Evolutionary conservation across 2,797 vertebrate genomes (phyloP).

Genomic region (Neosilurus mollespiculum): DNA sequence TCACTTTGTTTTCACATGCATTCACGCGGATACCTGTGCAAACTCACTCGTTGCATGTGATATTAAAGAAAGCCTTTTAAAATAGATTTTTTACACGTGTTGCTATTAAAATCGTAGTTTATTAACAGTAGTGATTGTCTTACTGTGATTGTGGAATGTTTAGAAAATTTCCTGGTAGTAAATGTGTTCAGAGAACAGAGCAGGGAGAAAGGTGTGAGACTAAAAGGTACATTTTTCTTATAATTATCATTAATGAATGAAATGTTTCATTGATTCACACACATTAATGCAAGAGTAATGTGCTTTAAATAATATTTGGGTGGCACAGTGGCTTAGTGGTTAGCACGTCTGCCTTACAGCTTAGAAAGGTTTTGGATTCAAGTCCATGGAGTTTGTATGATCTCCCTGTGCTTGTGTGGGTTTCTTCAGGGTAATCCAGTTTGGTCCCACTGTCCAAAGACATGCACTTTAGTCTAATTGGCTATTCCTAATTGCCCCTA

Average conservation of each 20-base stretch:
- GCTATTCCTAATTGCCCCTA: no score
- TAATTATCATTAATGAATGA: not conserved
- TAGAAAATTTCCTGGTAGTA: not conserved
- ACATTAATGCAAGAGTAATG: not conserved
- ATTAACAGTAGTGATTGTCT: not conserved
- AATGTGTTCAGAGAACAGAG: not conserved
- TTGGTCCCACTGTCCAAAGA: no score
- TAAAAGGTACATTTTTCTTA: not conserved
- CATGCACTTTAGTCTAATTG: no score
- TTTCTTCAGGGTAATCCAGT: no score
- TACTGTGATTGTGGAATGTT: not conserved
- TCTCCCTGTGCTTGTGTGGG: no score
- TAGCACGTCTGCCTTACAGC: no score
- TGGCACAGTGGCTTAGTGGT: no score
- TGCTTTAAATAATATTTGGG: no score
- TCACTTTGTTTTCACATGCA: not conserved
- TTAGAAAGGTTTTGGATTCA: no score
- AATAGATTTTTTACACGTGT: not conserved
- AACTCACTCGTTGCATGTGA: not conserved
- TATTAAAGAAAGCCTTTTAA: conserved; percentile 3
- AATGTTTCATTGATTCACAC: not conserved
- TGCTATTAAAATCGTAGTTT: not conserved
- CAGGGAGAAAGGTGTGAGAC: not conserved
- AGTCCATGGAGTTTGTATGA: no score
- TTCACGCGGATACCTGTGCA: not conserved